These are phyloP conservation scores for Drosophila nigricruria DNA, from an alignment of 2,888 invertebrate genomes.

Conservation along the genomic window DNA sequence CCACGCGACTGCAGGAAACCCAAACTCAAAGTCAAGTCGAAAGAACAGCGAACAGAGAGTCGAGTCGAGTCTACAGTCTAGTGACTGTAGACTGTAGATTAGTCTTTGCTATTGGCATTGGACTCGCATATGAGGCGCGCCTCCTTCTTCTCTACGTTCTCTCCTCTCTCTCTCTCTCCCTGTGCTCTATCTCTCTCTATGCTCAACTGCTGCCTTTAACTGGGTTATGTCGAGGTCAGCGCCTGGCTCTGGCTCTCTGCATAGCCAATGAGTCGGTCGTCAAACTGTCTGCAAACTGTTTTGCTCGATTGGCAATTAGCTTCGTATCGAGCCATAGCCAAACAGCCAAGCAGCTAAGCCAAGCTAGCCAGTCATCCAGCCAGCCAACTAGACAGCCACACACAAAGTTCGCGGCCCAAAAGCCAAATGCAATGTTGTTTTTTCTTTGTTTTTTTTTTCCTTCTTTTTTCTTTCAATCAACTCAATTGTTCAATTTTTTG, in stretches of 20 bases:
- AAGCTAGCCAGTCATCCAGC: neutral
- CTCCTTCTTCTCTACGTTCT: neutral
- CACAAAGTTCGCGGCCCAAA: conserved; percentile 59
- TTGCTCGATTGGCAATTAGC: conserved; percentile 74
- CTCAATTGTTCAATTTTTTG: conserved; percentile 73
- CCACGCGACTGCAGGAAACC: conserved; percentile 61
- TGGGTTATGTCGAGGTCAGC: conserved; percentile 67
- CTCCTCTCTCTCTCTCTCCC: neutral
- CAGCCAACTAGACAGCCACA: conserved; percentile 24
- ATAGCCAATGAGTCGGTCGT: conserved; percentile 72
- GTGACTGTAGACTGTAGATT: conserved; percentile 4
- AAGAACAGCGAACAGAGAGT: conserved; percentile 74
- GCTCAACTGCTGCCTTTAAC: conserved; percentile 35
- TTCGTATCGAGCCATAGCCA: conserved; percentile 37
- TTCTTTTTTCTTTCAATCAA: neutral
- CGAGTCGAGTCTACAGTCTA: conserved; percentile 19
- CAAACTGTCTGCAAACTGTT: conserved; percentile 71
- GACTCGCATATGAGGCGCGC: conserved; percentile 44
- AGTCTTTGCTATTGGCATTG: conserved; percentile 62
- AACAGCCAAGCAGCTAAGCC: neutral
- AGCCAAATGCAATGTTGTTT: conserved; percentile 36
- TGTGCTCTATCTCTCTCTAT: neutral
- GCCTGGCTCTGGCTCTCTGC: conserved; percentile 35
- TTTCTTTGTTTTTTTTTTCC: neutral
- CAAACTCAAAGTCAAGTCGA: conserved; percentile 71